phyloP scores from a whole-genome alignment of 2,797 vertebrate genomes.

The Oceanodroma leucorhoa region DNA sequence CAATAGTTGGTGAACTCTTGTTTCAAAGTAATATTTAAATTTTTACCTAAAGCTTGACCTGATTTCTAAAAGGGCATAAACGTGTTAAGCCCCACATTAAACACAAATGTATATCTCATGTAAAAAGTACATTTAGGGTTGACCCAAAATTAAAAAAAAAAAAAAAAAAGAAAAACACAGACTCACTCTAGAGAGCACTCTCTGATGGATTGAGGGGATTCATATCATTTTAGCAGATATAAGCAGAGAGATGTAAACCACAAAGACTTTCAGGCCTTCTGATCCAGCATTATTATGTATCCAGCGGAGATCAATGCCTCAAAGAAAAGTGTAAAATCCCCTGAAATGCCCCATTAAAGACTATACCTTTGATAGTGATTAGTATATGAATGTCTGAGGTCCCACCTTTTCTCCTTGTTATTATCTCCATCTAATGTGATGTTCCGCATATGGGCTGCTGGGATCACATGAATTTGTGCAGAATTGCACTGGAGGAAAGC shows the following conservation, averaged over 20 bases:
- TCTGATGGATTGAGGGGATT: slow-evolving; percentile 1
- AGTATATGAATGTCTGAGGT: not conserved
- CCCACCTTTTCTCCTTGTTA: not conserved
- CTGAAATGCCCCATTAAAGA: slow-evolving; percentile 23
- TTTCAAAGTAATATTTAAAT: not conserved
- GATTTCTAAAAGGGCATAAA: not conserved
- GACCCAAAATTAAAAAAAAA: not conserved
- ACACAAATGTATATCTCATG: not conserved
- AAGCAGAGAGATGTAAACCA: slow-evolving; percentile 14
- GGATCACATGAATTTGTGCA: not conserved
- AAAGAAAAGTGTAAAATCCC: slow-evolving; percentile 10
- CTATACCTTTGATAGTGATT: not conserved
- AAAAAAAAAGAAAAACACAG: not conserved
- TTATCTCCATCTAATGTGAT: not conserved
- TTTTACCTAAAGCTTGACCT: not conserved
- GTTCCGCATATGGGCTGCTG: not conserved
- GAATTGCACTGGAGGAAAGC: not conserved
- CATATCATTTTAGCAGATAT: not conserved
- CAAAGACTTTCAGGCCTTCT: slow-evolving; percentile 31
- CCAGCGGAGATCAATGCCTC: slow-evolving; percentile 27
- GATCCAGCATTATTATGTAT: slow-evolving; percentile 18
- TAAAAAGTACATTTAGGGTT: not conserved
- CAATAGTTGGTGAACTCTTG: not conserved
- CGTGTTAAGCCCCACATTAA: not conserved
- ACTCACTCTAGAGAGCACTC: not conserved